Evolutionary conservation across 2,113 vertebrate species (phyloP).

Genomic region (Peromyscus leucopus): DNA sequence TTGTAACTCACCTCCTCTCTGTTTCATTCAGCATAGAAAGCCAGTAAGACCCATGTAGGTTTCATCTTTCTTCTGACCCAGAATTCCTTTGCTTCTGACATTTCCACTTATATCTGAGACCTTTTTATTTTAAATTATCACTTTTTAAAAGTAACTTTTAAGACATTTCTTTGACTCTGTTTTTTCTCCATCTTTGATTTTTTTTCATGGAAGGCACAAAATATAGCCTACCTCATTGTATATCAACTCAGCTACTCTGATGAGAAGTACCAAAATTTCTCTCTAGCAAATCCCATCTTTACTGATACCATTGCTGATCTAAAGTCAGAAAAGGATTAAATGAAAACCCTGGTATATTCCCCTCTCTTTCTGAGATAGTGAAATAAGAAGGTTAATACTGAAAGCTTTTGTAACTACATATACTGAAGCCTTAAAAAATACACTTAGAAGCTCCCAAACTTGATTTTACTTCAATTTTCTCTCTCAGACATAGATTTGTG

Average conservation of each 20-base stretch:
- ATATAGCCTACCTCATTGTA: background rate
- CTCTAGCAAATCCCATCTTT: background rate
- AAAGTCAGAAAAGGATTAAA: conserved; percentile 33
- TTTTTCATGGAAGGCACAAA: background rate
- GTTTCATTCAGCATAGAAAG: background rate
- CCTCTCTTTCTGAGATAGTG: background rate
- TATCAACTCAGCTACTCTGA: conserved; percentile 24
- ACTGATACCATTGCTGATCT: conserved; percentile 1
- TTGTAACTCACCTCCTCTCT: background rate
- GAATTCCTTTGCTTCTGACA: background rate
- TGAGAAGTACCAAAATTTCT: background rate
- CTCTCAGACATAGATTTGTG: background rate
- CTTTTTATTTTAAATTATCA: conserved; percentile 47
- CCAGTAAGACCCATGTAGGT: background rate
- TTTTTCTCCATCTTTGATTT: background rate
- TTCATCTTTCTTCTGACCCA: background rate
- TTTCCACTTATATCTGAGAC: conserved; percentile 16
- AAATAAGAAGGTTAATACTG: background rate
- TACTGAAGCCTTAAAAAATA: background rate
- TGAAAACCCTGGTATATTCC: background rate
- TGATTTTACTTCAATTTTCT: background rate
- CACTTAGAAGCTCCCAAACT: background rate
- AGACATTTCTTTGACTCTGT: background rate
- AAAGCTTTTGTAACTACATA: background rate
- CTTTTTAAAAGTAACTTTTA: background rate